A percentile compares a stretch with the other conserved stretches of the same genome.
phyloP scores from a whole-genome alignment of 2,888 invertebrate species.

The Thera britannica region DNA sequence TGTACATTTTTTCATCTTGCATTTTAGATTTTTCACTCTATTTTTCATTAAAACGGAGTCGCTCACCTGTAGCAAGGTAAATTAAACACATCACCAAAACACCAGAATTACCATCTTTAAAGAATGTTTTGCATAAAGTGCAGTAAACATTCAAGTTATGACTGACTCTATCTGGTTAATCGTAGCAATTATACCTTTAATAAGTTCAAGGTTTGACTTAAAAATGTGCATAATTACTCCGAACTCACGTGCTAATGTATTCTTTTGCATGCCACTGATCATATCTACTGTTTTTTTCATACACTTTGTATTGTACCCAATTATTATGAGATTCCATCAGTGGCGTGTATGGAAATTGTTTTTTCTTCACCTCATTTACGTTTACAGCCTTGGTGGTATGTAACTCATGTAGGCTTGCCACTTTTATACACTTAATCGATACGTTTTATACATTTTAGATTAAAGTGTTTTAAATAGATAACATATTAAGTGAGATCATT shows the following conservation, averaged over 20 bases:
- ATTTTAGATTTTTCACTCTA: conserved; percentile 25
- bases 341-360: conserved; percentile 74
- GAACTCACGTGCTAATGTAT: conserved; percentile 68
- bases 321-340: conserved; percentile 75
- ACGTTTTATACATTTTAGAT: conserved; percentile 1
- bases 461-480: background rate
- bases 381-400: conserved; percentile 65
- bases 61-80: conserved; percentile 21
- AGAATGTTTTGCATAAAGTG: conserved; percentile 34
- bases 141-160: conserved; percentile 32
- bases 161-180: conserved; percentile 36
- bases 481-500: background rate
- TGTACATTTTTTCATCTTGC: conserved; percentile 26
- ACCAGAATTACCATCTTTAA: conserved; percentile 30
- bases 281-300: conserved; percentile 58
- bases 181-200: conserved; percentile 46
- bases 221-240: conserved; percentile 72
- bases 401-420: conserved; percentile 52
- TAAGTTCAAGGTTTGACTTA: conserved; percentile 71
- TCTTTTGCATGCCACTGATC: conserved; percentile 70
- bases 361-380: conserved; percentile 60
- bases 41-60: conserved; percentile 25
- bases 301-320: conserved; percentile 64
- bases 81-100: conserved; percentile 28
- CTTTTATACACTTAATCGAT: conserved; percentile 11